phyloP scores from a whole-genome alignment of 2,113 vertebrate genomes.

The Pelusios castaneus region DNA sequence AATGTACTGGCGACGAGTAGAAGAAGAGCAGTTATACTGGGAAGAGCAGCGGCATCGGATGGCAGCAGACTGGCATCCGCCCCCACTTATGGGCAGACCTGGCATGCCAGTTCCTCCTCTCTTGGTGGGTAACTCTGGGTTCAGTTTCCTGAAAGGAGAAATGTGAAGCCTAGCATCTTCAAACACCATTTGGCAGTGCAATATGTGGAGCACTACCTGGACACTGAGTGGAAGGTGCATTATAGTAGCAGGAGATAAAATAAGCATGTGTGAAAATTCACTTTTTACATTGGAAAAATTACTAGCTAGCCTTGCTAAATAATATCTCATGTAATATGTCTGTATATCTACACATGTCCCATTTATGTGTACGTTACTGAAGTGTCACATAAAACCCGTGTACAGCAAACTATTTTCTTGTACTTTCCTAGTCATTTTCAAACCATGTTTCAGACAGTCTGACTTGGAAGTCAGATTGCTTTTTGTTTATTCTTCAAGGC shows the following conservation, averaged over 20 bases:
- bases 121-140: conserved; percentile 67
- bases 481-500: neutral
- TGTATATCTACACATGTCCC: neutral
- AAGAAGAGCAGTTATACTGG: conserved; percentile 81
- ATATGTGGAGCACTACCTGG: neutral
- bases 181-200: neutral
- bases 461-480: neutral
- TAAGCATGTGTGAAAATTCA: neutral
- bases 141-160: neutral
- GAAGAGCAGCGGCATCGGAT: conserved; percentile 72
- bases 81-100: conserved; percentile 71
- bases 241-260: neutral
- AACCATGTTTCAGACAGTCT: neutral
- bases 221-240: neutral
- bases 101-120: conserved; percentile 74
- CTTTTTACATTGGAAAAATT: neutral
- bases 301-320: neutral
- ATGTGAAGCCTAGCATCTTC: neutral
- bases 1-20: conserved; percentile 79
- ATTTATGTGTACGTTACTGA: neutral
- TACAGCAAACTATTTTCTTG: neutral
- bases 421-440: neutral
- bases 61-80: conserved; percentile 31
- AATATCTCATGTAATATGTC: neutral
- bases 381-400: neutral